Base-by-base conservation (phyloP, 2,797 vertebrate genomes). In the Cossypha caffra region DNA sequence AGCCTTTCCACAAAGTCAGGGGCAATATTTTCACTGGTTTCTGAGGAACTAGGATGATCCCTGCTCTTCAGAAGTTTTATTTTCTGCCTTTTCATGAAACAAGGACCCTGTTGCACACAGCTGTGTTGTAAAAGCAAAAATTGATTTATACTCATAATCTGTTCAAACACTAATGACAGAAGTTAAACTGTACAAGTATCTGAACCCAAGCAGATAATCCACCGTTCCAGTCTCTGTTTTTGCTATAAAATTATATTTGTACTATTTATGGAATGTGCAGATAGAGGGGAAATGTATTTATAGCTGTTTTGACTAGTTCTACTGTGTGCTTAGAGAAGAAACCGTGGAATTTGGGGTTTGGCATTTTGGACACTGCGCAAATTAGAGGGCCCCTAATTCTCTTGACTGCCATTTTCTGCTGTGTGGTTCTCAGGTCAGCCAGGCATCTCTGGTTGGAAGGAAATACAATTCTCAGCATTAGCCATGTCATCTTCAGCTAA, bases 261-360 rank as follows among this genome's bases (percentile, higher is more conserved):
- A 92, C 93, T 94, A 95, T 94, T 96, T 93, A 86, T 81, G 85
- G 95, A 96, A 95, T 94, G 95, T 95, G 94, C 95, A 86, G 89
- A 94, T 94, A 90, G 91, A 96, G 69, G 47, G 76, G 59, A 93
- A 96, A 95, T 68, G 29, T 95, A 94, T 96, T 95, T 91, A 68
- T 81, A 86, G 85, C 82, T 94, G 82, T 95, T 94, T 92, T 88
- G 87, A 91, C 93, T 96, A 55, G 72, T 86, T 38, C 75, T 63
- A 28, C 81, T 66, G 64, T 86, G 26, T 93, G 92, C 94, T 93
- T 96, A 75, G 89, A 93, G 95, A 96, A 97, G 92, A 96, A 97
- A 96, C 94, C 71, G 0, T 94, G 94, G 96, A 96, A 97, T 97
- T 90, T 87, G 80, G 91, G 91, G 93, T 95, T 96, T 97, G 96